Base-by-base conservation (phyloP, 2,888 invertebrate genomes). In the Cheilosia urbana region DNA sequence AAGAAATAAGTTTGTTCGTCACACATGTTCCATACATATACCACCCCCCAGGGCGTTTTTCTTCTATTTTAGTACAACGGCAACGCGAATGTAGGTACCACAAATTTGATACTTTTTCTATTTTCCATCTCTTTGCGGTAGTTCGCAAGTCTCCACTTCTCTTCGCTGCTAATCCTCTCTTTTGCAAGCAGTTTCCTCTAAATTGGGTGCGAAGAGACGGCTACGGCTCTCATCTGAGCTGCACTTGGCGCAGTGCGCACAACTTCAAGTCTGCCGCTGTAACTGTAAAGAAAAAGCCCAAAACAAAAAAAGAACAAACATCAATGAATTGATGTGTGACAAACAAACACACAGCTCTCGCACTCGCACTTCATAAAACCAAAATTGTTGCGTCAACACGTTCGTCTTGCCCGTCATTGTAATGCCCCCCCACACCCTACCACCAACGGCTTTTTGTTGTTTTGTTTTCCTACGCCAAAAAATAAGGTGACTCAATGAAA, bases 311-410 rank as follows among this genome's bases (percentile, higher is more conserved):
- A 47, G 7, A 4, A 19, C 11, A 7, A n/a, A 30, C 24, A 45
- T n/a, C 55, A n/a, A 17, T 30, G 27, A 21, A 55, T n/a, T 19
- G 66, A 19, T 2, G 19, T 19, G 49, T 21, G 9, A 19, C 47
- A 66, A 34, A 30, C 15, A 66, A 66, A 60, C 40, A 65, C 37
- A 60, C n/a, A 58, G 51, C 24, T 21, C 51, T 24, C 55, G 27
- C 53, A 66, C 51, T 24, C 55, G 27, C 53, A 66, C 66, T 27
- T 42, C 72, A 73, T 62, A 84, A 69, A 47, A 65, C 34, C n/a
- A 57, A 75, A 69, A 63, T 75, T 73, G 73, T 84, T 79, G 78
- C 55, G 58, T 75, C 73, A 84, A 69, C 73, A 75, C 42, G 62
- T 42, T 27, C 5, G 24, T 47, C 51, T 42, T 45, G 49, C 42